Base-by-base conservation (phyloP, 2,888 invertebrate genomes). In the Ennomos quercinarius region DNA sequence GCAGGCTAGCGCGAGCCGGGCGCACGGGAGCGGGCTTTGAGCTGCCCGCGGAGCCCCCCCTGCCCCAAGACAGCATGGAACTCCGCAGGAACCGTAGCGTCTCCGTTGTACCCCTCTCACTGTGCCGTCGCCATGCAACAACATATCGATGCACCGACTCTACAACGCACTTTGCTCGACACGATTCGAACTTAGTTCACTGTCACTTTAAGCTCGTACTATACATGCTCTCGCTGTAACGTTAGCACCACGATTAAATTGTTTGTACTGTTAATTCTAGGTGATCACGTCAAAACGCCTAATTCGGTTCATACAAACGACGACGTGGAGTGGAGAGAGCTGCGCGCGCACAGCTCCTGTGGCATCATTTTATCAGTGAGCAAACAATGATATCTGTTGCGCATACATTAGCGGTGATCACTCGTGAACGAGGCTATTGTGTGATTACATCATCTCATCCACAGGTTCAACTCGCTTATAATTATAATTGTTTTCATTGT, bases 21-120 rank as follows among this genome's bases (percentile, higher is more conserved):
- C 73, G 74, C 58, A 76, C 74, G 66, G 81, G 74, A 70, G 74
- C 67, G 62, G 73, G 74, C 70, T 78, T 77, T 52, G 86, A 80
- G 64, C 81, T 71, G 68, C 85, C 79, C 74, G 83, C 81, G 66
- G 80, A 70, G 69, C 79, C 76, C 74, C 70, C 84, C 77, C 74
- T 80, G 66, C 78, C 77, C 91, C 91, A 91, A 74, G 90, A 83
- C 84, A 91, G 87, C 91, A 92, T 92, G 77, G 90, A 88, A 78
- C 83, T 89, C 82, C 87, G 89, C 79, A 92, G 83, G 80, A 85
- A 84, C 82, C 90, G 89, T 83, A 92, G 86, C 79, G 91, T 86
- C 91, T 91, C 91, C 92, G 92, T 92, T 84, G 87, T 91, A 87
- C 83, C 85, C 86, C 87, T 84, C 86, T 84, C 81, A 74, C 79